Conservation (phyloP, 2,888 invertebrate species). For the Polymixis lichenea region DNA sequence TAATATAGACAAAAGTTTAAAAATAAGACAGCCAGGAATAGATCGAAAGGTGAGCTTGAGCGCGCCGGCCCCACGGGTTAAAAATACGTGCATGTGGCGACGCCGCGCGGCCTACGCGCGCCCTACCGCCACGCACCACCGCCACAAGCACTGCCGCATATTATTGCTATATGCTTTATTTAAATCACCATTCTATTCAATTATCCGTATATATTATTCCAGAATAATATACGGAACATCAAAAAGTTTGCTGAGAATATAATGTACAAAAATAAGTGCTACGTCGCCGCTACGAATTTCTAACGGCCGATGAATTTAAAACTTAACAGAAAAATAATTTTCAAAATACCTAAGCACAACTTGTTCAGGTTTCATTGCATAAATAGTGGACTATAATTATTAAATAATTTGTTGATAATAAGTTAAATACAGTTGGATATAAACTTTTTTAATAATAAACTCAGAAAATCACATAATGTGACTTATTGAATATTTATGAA, state of each 20-base stretch:
- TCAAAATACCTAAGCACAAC: too few relatives aligned
- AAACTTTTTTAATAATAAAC: not conserved
- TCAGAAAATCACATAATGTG: not conserved
- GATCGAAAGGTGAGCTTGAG: constrained; percentile 89
- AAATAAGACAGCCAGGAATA: constrained; percentile 87
- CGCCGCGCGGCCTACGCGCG: constrained; percentile 80
- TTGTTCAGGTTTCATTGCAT: not conserved
- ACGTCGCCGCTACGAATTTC: not conserved
- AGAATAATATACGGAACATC: not conserved
- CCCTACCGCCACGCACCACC: constrained; percentile 70
- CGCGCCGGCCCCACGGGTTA: constrained; percentile 86
- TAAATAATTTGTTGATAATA: not conserved
- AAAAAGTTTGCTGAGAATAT: not conserved
- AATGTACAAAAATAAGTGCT: not conserved
- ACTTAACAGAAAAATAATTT: not conserved
- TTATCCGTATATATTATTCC: constrained; percentile 15
- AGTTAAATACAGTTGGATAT: not conserved
- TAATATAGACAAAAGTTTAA: constrained; percentile 90
- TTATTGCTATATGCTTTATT: constrained; percentile 19
- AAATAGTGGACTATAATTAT: not conserved
- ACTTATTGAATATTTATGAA: constrained; percentile 51
- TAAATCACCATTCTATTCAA: constrained; percentile 17
- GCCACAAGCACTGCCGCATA: constrained; percentile 42
- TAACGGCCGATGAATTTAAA: not conserved
- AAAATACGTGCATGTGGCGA: constrained; percentile 82